phyloP scores from a whole-genome alignment of 2,113 vertebrate genomes.

The Romanogobio albipinnatus region DNA sequence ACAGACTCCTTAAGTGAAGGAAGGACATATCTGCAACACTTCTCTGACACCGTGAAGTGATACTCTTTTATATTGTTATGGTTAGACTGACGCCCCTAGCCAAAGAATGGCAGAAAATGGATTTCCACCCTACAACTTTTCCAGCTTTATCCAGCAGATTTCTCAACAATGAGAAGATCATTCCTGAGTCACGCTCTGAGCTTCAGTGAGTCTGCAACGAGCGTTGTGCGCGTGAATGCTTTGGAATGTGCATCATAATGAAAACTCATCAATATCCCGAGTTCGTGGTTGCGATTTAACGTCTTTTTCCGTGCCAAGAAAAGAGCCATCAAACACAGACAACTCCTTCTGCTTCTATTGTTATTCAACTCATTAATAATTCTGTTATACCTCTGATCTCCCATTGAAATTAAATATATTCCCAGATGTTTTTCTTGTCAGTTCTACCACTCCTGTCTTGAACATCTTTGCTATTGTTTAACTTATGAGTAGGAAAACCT shows the following conservation, averaged over 20 bases:
- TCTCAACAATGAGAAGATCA: constrained; percentile 25
- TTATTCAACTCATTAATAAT: constrained; percentile 49
- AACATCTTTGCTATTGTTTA: constrained; percentile 42
- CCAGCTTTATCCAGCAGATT: constrained; percentile 23
- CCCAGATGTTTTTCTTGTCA: constrained; percentile 49
- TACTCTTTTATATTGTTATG: constrained; percentile 68
- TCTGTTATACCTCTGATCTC: constrained; percentile 35
- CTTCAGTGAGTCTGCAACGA: constrained; percentile 20
- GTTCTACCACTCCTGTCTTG: constrained; percentile 42
- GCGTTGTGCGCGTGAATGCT: constrained; percentile 32
- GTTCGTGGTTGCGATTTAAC: constrained; percentile 5
- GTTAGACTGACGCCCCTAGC: constrained; percentile 61
- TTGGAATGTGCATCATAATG: constrained; percentile 53
- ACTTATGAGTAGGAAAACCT: constrained; percentile 45
- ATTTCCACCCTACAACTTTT: constrained; percentile 61
- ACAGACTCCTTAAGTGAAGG: constrained; percentile 55
- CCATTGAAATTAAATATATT: constrained; percentile 49
- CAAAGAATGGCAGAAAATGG: constrained; percentile 67
- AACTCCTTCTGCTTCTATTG: constrained; percentile 39
- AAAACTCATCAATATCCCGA: constrained; percentile 50
- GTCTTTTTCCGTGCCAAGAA: constrained; percentile 37
- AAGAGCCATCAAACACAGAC: constrained; percentile 45
- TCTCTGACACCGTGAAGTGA: constrained; percentile 68
- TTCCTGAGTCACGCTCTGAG: constrained; percentile 26
- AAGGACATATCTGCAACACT: constrained; percentile 61